Evolutionary conservation across 2,113 vertebrate genomes (phyloP).

Genomic region (Struthidea cinerea): DNA sequence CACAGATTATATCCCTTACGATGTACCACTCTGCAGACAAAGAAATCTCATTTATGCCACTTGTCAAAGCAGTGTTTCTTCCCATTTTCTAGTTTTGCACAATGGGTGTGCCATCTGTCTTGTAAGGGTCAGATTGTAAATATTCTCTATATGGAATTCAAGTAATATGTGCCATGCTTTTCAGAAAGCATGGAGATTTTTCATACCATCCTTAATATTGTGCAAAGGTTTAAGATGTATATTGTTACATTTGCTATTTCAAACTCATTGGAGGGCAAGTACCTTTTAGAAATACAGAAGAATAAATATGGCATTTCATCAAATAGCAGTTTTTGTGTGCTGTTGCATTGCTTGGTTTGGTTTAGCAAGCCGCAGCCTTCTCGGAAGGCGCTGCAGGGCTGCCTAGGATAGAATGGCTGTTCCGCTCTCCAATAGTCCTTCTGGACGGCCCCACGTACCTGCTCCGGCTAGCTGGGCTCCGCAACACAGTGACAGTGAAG

Average conservation of each 20-base stretch:
- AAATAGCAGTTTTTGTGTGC: background rate
- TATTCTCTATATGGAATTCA: background rate
- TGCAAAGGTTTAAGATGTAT: background rate
- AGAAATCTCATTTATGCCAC: background rate
- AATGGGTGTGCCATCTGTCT: fast-evolving
- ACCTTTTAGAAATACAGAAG: background rate
- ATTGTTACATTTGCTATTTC: background rate
- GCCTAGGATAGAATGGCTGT: no score
- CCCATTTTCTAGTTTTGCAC: background rate
- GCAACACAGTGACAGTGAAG: no score
- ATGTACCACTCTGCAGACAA: background rate
- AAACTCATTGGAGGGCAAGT: background rate
- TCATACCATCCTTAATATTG: background rate
- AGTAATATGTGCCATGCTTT: background rate
- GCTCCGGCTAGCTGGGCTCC: no score
- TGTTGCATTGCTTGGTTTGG: no score
- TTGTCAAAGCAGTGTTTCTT: background rate
- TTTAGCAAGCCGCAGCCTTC: no score
- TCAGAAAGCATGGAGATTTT: background rate
- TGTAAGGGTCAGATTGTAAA: background rate
- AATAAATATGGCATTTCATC: background rate
- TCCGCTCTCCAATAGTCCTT: no score
- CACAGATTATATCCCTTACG: background rate
- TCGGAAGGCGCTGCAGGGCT: no score
- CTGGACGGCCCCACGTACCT: no score